phyloP scores from a whole-genome alignment of 2,888 invertebrate species.

The Plagodis dolabraria region DNA sequence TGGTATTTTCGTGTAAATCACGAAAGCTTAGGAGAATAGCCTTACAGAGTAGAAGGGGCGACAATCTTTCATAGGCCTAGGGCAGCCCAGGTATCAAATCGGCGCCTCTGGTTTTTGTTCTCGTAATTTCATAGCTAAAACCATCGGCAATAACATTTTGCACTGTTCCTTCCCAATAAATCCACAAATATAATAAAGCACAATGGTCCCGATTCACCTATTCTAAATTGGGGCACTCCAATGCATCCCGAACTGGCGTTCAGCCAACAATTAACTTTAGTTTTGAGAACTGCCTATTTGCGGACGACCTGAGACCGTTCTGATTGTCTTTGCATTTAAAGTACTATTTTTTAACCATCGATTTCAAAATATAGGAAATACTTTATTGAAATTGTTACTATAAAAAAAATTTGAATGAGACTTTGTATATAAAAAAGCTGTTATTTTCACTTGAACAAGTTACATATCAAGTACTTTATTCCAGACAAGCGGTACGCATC shows the following conservation, averaged over 20 bases:
- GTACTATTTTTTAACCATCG: constrained; percentile 9
- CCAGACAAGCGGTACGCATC: too few relatives aligned
- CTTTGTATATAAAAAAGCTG: background rate
- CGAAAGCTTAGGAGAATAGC: too few relatives aligned
- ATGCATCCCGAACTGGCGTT: constrained; percentile 31
- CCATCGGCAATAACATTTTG: background rate
- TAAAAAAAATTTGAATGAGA: background rate
- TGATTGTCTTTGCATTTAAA: constrained; percentile 31
- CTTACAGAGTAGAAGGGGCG: too few relatives aligned
- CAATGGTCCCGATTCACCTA: constrained; percentile 30
- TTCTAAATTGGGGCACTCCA: constrained; percentile 31
- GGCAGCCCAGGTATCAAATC: too few relatives aligned
- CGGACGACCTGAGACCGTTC: constrained; percentile 31
- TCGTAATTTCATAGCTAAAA: too few relatives aligned
- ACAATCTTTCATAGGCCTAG: too few relatives aligned
- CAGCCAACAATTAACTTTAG: constrained; percentile 33
- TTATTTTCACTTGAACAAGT: too few relatives aligned
- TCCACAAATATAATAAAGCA: constrained; percentile 6
- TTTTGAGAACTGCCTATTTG: constrained; percentile 37
- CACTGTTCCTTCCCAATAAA: constrained; percentile 1
- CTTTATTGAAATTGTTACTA: background rate
- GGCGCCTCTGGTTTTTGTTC: too few relatives aligned
- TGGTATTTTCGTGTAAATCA: too few relatives aligned
- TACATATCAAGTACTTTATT: too few relatives aligned
- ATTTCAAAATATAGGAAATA: too few relatives aligned